Base-by-base conservation (phyloP, 2,797 vertebrate genomes). In the Enteromius argenteus region DNA sequence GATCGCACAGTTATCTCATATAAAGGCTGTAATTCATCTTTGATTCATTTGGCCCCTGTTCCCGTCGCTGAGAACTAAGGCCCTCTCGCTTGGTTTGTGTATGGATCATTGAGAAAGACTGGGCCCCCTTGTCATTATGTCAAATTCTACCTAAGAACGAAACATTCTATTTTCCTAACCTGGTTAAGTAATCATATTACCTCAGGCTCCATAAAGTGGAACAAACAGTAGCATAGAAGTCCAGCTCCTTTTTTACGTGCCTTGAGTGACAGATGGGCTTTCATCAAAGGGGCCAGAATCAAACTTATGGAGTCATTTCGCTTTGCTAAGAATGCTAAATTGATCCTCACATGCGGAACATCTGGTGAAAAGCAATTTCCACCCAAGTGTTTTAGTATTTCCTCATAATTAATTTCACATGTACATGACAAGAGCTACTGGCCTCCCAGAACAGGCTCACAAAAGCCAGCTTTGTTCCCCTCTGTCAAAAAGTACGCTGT, bases 401-500 rank as follows among this genome's bases (percentile, higher is more conserved):
- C 95, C 94, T 95, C 93, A 91, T 96, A 95, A 95, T 96, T 96
- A 96, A 96, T 95, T 96, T 95, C 94, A 95, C 93, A 95, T 96
- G 95, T 95, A 95, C 92, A 94, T 94, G 94, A 95, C 94, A 94
- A 95, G 93, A 92, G 91, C 80, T 91, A 94, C 92, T 90, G 92
- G 95, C 93, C 94, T 94, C 94, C 93, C 93, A 94, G 91, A 94
- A 94, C 92, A 90, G 73, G 87, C 84, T 87, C 93, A 96, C 95
- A 96, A 95, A 95, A 95, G 94, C 90, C 91, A 89, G 93, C 95
- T 95, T 95, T 96, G 95, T 95, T 94, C 91, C 90, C 27, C 42
- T 49, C 89, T 66, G 81, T 91, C 88, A 90, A 90, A 91, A 91
- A 93, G 91, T 92, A 89, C 88, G 91, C 92, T 92, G 92, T 89